Conservation (phyloP, 2,113 vertebrate species). For the Menura novaehollandiae region DNA sequence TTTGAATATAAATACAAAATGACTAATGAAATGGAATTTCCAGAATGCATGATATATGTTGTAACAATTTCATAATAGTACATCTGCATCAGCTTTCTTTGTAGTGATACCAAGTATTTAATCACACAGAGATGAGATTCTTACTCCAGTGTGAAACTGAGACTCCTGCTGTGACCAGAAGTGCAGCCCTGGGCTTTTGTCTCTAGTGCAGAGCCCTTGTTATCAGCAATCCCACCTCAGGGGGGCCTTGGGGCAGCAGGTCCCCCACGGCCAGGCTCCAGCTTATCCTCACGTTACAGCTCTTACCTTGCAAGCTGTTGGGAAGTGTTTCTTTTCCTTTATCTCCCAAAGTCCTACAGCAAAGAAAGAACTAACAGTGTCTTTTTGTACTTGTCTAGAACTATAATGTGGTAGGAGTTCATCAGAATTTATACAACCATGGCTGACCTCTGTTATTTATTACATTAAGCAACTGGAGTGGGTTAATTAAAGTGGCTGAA, state of each 20-base stretch:
- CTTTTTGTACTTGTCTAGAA: neutral
- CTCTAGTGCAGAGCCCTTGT: conserved; percentile 19
- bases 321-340: neutral
- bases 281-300: neutral
- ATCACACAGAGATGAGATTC: conserved; percentile 1
- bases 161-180: neutral
- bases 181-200: neutral
- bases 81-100: neutral
- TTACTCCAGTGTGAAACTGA: neutral
- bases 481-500: neutral
- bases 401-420: neutral
- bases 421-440: neutral
- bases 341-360: neutral
- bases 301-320: neutral
- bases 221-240: neutral
- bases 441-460: neutral
- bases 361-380: neutral
- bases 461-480: neutral
- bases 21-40: neutral
- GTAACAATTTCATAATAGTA: neutral
- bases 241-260: neutral
- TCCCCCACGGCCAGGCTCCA: neutral
- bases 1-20: neutral
- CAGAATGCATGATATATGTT: neutral
- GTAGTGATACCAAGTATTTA: neutral